Conservation (phyloP, 2,888 invertebrate species). For the Petrolisthes manimaculis region DNA sequence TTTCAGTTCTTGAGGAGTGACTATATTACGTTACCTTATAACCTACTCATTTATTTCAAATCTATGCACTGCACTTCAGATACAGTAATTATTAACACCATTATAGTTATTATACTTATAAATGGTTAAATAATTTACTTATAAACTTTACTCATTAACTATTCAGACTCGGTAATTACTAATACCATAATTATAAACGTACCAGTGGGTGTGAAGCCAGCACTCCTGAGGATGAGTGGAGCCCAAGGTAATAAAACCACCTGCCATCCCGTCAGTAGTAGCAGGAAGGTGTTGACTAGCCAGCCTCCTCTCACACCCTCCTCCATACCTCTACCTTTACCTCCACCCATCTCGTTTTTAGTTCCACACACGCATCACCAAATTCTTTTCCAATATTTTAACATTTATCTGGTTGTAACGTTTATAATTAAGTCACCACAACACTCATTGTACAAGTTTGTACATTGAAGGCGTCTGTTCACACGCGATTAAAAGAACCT, state of each 20-base stretch:
- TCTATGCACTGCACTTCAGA: not conserved
- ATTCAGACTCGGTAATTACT: not conserved
- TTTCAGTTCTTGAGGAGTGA: not conserved
- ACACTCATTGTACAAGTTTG: too few species aligned
- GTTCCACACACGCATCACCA: not conserved
- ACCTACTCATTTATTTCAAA: not conserved
- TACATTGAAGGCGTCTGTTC: too few species aligned
- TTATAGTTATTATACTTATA: not conserved
- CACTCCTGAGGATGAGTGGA: constrained; percentile 42
- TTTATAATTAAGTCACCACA: too few species aligned
- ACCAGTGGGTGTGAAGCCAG: constrained; percentile 38
- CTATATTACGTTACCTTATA: too few species aligned
- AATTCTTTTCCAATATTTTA: not conserved
- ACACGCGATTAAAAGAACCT: too few species aligned
- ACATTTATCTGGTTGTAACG: too few species aligned
- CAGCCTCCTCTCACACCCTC: constrained; percentile 52
- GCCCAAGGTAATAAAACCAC: constrained; percentile 51
- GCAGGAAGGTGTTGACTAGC: constrained; percentile 53
- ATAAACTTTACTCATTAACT: not conserved
- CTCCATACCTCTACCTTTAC: constrained; percentile 13
- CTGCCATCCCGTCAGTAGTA: constrained; percentile 57
- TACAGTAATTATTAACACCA: constrained; percentile 8
- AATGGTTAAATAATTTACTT: not conserved
- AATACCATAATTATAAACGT: constrained; percentile 11
- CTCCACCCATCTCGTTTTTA: not conserved